phyloP scores from a whole-genome alignment of 1,140 invertebrate species.

The Procambarus virginalis region DNA sequence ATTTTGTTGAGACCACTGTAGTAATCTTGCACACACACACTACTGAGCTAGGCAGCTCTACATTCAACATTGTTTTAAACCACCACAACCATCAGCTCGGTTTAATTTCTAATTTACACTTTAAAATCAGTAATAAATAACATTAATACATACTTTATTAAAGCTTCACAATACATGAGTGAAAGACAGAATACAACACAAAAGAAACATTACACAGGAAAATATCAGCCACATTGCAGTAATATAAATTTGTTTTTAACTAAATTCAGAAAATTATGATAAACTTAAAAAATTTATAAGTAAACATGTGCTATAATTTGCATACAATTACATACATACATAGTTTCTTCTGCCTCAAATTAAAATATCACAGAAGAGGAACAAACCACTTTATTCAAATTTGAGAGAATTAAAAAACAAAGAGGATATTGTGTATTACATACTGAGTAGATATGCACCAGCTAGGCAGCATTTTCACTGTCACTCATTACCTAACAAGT shows the following conservation, averaged over 20 bases:
- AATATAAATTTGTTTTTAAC: no score
- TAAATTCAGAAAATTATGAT: no score
- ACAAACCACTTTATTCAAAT: slow-evolving; percentile 7
- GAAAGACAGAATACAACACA: no score
- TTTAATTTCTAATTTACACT: neutral
- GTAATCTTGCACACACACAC: neutral
- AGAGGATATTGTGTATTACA: neutral
- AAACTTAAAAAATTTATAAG: no score
- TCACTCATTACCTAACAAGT: neutral
- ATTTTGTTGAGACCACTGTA: neutral
- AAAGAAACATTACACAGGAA: no score
- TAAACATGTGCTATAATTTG: no score
- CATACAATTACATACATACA: no score
- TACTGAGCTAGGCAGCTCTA: neutral
- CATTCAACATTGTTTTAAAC: neutral
- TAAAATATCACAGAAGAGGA: slow-evolving; percentile 44
- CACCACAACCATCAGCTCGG: no score
- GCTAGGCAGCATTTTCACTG: neutral
- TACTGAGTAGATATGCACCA: neutral
- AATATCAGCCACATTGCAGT: no score
- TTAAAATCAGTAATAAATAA: slow-evolving; percentile 2
- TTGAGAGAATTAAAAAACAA: neutral
- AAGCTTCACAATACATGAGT: slow-evolving; percentile 23
- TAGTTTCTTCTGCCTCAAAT: neutral
- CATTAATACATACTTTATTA: slow-evolving; percentile 8